These are phyloP conservation scores for Pristionchus japonicus DNA, from an alignment of 2,888 invertebrate genomes.

Conservation along the genomic window DNA sequence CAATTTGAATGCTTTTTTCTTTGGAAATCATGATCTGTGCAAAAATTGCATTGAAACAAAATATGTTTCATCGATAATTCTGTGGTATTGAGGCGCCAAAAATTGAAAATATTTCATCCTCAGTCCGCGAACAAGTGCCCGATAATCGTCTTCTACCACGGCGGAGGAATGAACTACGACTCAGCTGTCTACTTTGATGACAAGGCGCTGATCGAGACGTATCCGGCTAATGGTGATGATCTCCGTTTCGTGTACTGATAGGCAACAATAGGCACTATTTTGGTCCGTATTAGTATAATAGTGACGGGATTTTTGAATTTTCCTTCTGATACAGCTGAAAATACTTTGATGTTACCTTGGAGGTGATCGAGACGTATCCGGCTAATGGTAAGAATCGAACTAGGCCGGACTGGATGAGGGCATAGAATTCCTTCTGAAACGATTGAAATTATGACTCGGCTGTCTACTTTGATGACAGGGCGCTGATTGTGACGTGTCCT, in stretches of 20 bases:
- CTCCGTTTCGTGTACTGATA: too few relatives aligned
- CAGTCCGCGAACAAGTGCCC: conserved; percentile 37
- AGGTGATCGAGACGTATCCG: too few relatives aligned
- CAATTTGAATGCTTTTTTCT: too few relatives aligned
- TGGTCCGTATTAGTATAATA: too few relatives aligned
- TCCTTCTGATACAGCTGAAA: too few relatives aligned
- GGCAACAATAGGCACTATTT: too few relatives aligned
- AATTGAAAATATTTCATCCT: too few relatives aligned
- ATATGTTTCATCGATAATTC: conserved; percentile 20
- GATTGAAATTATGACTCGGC: conserved; percentile 45
- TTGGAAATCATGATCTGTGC: too few relatives aligned
- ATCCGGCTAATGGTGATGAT: background rate
- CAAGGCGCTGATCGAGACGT: background rate
- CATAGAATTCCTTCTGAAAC: too few relatives aligned
- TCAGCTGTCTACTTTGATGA: conserved; percentile 43
- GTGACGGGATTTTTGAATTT: too few relatives aligned
- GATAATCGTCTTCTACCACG: conserved; percentile 34
- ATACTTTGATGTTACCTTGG: too few relatives aligned
- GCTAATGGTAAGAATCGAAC: background rate
- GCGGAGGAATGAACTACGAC: conserved; percentile 45
- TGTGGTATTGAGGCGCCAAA: background rate
- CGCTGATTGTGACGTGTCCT: background rate
- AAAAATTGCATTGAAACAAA: conserved; percentile 34
- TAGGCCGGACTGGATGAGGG: too few relatives aligned
- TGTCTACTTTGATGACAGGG: conserved; percentile 28